These are phyloP conservation scores for Silurus asotus DNA, from an alignment of 2,113 vertebrate genomes.

Conservation along the genomic window DNA sequence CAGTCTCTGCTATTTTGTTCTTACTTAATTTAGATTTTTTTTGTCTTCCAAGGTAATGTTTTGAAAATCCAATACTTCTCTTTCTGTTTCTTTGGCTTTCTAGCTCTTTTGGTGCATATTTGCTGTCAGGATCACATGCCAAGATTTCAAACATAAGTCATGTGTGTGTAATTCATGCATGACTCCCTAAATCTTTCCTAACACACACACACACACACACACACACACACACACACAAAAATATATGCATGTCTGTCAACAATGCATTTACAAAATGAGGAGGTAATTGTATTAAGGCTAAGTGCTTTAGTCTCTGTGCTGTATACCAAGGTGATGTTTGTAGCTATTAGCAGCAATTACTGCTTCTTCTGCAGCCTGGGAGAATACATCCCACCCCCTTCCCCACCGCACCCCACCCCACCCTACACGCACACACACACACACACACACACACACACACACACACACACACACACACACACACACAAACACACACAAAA, in stretches of 20 bases:
- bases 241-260: not conserved
- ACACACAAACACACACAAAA: not conserved
- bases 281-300: slow-evolving; percentile 5
- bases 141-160: slow-evolving; percentile 16
- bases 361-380: not conserved
- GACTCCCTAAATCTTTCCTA: not conserved
- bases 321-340: not conserved
- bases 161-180: slow-evolving; percentile 18
- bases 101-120: not conserved
- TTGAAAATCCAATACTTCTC: not conserved
- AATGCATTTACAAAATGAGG: slow-evolving; percentile 9
- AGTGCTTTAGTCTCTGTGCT: slow-evolving; percentile 14
- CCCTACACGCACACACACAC: not conserved
- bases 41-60: not conserved
- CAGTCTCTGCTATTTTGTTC: not conserved
- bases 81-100: not conserved
- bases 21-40: not conserved
- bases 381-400: not conserved
- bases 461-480: not conserved
- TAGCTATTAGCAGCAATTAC: slow-evolving; percentile 21
- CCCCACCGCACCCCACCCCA: too few relatives aligned
- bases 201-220: slow-evolving; percentile 9
- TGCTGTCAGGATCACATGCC: slow-evolving; percentile 16
- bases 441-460: not conserved
- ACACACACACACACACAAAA: slow-evolving; percentile 26